phyloP scores from a whole-genome alignment of 2,113 vertebrate species.

The Seriola aureovittata region DNA sequence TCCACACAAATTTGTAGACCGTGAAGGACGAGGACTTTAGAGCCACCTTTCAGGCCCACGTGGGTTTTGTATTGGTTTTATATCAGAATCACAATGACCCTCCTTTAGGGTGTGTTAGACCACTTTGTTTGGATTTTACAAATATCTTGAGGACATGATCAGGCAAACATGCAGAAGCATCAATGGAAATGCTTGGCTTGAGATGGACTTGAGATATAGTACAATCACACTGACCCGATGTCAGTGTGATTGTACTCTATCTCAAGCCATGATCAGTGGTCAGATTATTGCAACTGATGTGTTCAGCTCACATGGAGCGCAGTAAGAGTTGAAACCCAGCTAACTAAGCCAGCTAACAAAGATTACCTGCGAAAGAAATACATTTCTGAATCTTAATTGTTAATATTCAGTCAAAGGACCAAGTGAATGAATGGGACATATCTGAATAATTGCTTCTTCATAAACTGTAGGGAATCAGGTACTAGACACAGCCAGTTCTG shows the following conservation, averaged over 20 bases:
- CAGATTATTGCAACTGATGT: background rate
- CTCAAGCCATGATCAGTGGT: background rate
- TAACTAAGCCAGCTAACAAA: background rate
- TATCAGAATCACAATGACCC: conserved; percentile 13
- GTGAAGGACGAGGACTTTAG: background rate
- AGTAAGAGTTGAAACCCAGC: background rate
- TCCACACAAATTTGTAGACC: background rate
- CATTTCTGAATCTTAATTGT: background rate
- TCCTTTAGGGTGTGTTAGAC: background rate
- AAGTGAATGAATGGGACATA: conserved; percentile 15
- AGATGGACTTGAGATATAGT: too few species aligned
- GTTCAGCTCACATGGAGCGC: background rate
- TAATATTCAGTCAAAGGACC: conserved; percentile 27
- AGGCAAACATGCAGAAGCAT: background rate
- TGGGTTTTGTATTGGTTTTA: background rate
- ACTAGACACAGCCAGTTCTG: background rate
- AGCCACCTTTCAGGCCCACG: background rate
- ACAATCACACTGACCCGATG: background rate
- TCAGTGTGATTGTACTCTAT: background rate
- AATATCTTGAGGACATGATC: background rate
- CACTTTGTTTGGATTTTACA: background rate
- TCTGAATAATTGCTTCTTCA: conserved; percentile 8
- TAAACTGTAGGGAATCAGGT: background rate
- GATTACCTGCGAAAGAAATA: background rate
- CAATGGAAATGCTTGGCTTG: background rate